phyloP scores from a whole-genome alignment of 2,888 invertebrate species.

The Ditula angustiorana region DNA sequence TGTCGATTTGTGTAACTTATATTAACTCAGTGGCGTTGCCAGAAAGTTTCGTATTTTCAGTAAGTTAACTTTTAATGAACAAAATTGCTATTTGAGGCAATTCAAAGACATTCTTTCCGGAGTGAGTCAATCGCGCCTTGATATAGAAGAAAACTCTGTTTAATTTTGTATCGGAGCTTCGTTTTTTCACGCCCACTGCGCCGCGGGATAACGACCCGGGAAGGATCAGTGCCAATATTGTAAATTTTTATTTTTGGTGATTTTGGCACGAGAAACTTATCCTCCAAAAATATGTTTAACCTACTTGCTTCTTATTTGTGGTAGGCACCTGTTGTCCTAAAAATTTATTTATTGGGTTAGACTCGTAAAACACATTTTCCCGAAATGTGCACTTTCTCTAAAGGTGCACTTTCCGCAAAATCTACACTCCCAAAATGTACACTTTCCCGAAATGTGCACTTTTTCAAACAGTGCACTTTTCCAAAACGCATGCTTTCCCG shows the following conservation, averaged over 20 bases:
- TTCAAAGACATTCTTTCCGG: background rate
- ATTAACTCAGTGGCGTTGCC: too few relatives aligned
- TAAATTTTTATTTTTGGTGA: conserved; percentile 15
- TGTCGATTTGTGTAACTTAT: too few relatives aligned
- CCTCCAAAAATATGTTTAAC: background rate
- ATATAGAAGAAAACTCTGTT: conserved; percentile 11
- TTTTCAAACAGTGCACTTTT: too few relatives aligned
- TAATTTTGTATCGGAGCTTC: conserved; percentile 5
- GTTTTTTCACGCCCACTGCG: conserved; percentile 9
- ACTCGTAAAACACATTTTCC: too few relatives aligned
- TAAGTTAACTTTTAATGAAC: too few relatives aligned
- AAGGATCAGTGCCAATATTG: conserved; percentile 30
- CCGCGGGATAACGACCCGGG: conserved; percentile 8
- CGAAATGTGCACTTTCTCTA: too few relatives aligned
- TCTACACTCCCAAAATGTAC: too few relatives aligned
- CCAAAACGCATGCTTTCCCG: too few relatives aligned
- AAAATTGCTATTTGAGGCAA: background rate
- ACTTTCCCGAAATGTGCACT: too few relatives aligned
- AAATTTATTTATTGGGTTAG: background rate
- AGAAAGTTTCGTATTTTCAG: too few relatives aligned
- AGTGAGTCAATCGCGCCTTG: background rate
- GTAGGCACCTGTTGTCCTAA: background rate
- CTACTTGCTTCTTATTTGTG: background rate
- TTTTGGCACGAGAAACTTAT: conserved; percentile 10
- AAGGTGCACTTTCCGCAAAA: too few relatives aligned